A percentile compares a stretch with the other conserved stretches of the same genome.
Evolutionary conservation across 30 jellyfish, hydroid and myxozoan species (phyloP).

Genomic region (Aurelia coerulea): DNA sequence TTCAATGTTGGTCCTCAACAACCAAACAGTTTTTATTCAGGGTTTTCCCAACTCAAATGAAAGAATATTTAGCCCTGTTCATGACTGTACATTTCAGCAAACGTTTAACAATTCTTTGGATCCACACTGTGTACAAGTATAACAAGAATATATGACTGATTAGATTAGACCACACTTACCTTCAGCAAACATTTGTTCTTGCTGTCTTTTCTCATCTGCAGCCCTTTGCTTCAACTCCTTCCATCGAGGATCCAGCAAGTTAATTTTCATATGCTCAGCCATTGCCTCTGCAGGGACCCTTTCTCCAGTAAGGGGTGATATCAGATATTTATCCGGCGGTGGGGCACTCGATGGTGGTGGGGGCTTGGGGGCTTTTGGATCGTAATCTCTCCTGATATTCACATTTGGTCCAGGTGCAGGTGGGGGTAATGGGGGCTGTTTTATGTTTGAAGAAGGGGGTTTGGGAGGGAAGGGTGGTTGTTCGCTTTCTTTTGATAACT

Average conservation of each 20-base stretch:
- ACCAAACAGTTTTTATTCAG: too few species aligned
- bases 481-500: slow-evolving; percentile 64
- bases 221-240: slow-evolving; percentile 91
- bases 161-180: slow-evolving; percentile 44
- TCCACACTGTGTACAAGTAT: too few species aligned
- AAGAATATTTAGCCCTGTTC: too few species aligned
- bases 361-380: slow-evolving; percentile 93
- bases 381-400: slow-evolving; percentile 89
- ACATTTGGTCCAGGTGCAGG: slow-evolving; percentile 90
- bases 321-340: slow-evolving; percentile 86
- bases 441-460: slow-evolving; percentile 50
- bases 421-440: slow-evolving; percentile 91
- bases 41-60: too few species aligned
- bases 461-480: slow-evolving; percentile 68
- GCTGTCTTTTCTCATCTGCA: slow-evolving; percentile 93
- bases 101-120: too few species aligned
- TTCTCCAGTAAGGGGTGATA: slow-evolving; percentile 98
- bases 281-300: slow-evolving; percentile 96
- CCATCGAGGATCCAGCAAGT: slow-evolving; percentile 96
- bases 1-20: too few species aligned
- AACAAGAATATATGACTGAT: too few species aligned
- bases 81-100: too few species aligned
- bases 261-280: slow-evolving; percentile 95
- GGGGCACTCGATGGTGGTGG: slow-evolving; percentile 87
- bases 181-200: slow-evolving; percentile 93